Base-by-base conservation (phyloP, 2,113 vertebrate species). In the Pelodiscus sinensis region DNA sequence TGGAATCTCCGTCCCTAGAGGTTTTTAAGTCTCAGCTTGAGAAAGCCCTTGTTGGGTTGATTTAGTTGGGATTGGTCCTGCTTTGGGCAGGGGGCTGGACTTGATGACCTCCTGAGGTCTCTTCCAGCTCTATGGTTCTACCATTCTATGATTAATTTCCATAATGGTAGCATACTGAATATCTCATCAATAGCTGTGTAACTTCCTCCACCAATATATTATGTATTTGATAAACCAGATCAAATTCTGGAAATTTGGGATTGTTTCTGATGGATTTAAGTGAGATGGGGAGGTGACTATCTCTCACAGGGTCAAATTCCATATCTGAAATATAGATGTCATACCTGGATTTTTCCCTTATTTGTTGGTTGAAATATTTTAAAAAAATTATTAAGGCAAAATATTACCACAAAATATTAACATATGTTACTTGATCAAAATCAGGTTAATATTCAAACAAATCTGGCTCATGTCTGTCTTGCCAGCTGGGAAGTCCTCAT, bases 321-420 rank as follows among this genome's bases (percentile, higher is more conserved):
- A 52, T 35, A 71, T 85, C 86, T 87, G 58, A 93, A 88, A 90
- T 88, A 80, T 0, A 85, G 78, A 78, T 85, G 9, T 54, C 55
- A 75, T 91, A 73, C 84, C 88, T 65, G 65, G 10, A 13, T 94
- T 95, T 90, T 96, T 96, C 95, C 77, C 89, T 93, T 68, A 80
- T 83, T 15, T 60, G 60, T 60, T 92, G 68, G 51, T 87, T 84
- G 81, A 86, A 75, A n/a, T 21, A 16, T 16, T 68, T 68, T n/a
- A 9, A 35, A 68, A 19, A 71, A n/a, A 35, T 19, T n/a, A 19
- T 68, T 71, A 35, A 35, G n/a, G 65, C 15, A 9, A 71, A 35
- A n/a, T 44, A 44, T 35, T 71, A 71, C 65, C 19, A 71, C 19
- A 35, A 71, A 35, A 71, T 4, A 71, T 35, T 71, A 35, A 71